Base-by-base conservation (phyloP, 2,113 vertebrate species). In the Pachycephala philippinensis region DNA sequence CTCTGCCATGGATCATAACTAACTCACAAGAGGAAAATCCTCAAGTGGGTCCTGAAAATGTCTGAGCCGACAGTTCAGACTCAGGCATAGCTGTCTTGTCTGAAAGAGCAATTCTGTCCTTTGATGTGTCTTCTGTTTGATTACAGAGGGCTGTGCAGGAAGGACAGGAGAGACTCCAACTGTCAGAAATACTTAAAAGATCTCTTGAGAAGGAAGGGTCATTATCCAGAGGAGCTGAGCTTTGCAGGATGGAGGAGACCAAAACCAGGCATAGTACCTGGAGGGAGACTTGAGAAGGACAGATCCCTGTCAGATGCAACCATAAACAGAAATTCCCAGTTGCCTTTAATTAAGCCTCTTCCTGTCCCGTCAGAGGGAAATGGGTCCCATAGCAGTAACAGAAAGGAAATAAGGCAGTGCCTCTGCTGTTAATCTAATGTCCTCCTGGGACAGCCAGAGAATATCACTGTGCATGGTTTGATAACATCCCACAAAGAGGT, bases 301-400 rank as follows among this genome's bases (percentile, higher is more conserved):
- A 44, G 59, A 33, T 66, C 47, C 5, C 6, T 77, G 71, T 84
- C 1, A 0, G 54, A 57, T 49, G 15, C 52, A 77, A 33, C 37
- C 45, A 87, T 37, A 68, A 90, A 47, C 40, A 95, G 68, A 80
- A 85, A 79, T 40, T 84, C 65, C 47, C 44, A 47, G 37, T 74
- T 86, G 61, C 28, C 44, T n/a, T 81, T 93, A 78, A 94, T 94
- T 50, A 87, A 80, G 54, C 65, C 84, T 90, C 68, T 87, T 92
- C 76, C 86, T 72, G 22, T 71, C 49, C 44, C 28, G 12, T 78
- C 53, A 39, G 68, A 70, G 44, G 40, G 70, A 81, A 87, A n/a
- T n/a, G 23, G 24, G 20, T 79, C 35, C 60, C 42, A 9, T 54
- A 47, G 63, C 74, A 90, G 40, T 52, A 80, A 52, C 42, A 63